These are phyloP conservation scores for Aurelia aurita DNA, from an alignment of 30 jellyfish, hydroid and myxozoan genomes.

Conservation along the genomic window DNA sequence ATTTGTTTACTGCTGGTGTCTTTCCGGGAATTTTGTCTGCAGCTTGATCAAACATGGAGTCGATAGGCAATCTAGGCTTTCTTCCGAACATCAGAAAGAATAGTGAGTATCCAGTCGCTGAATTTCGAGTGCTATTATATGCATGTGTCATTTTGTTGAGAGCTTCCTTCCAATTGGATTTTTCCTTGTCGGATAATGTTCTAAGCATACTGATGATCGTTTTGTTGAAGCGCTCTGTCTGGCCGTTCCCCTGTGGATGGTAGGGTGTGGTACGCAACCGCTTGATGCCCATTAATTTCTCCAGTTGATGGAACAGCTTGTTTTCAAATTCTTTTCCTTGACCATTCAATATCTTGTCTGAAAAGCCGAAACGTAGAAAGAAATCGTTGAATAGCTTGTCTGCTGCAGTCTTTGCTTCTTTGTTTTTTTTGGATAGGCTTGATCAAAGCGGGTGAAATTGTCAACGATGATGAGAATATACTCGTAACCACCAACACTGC, in stretches of 20 bases:
- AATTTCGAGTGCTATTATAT: constrained; percentile 51
- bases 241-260: too few species aligned
- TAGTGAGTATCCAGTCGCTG: constrained; percentile 45
- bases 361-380: constrained; percentile 49
- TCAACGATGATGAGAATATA: constrained; percentile 66
- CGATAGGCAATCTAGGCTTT: constrained; percentile 25
- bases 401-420: constrained; percentile 16
- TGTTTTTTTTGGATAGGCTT: constrained; percentile 50
- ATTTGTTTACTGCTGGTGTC: not conserved
- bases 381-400: constrained; percentile 39
- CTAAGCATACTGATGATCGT: constrained; percentile 41
- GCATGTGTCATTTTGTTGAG: constrained; percentile 41
- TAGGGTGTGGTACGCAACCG: constrained; percentile 40
- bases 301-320: too few species aligned
- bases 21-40: not conserved
- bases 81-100: constrained; percentile 40
- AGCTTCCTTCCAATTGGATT: constrained; percentile 46
- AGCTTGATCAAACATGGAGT: not conserved
- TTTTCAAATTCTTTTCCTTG: constrained; percentile 59
- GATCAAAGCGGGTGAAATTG: constrained; percentile 41
- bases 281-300: constrained; percentile 21
- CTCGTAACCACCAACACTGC: too few species aligned
- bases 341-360: constrained; percentile 32
- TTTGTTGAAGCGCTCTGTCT: too few species aligned
- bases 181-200: constrained; percentile 42